Evolutionary conservation across 2,113 vertebrate genomes (phyloP), one percentile per base, ranked within the genome.

Genomic region (Rhinoptilus africanus): DNA sequence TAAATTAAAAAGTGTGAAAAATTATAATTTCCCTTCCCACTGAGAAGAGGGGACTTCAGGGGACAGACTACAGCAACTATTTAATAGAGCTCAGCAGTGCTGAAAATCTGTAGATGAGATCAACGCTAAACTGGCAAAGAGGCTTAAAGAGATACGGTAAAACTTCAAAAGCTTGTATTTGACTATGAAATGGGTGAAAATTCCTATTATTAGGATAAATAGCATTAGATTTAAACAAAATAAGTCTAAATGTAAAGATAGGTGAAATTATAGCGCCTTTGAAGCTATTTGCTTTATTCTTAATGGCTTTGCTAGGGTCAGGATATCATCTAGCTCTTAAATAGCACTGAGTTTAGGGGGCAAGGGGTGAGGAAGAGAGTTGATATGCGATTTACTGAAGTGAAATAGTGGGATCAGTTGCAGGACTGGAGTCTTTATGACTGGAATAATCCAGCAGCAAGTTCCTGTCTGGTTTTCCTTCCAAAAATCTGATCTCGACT

Each of bases 401-500:
- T 57, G 16, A 72, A 81, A 47, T 5, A 50, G 27, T 18, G 19
- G 20, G 9, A 30, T 57, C 48, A 32, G 14, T 27, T 62, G 32
- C 13, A 51, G 19, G n/a, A 59, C 26, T 63, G 43, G 20, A 56
- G 10, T 15, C n/a, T 54, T n/a, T 54, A 12, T 54, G 15, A 56
- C 47, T 60, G 0, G 1, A 57, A 35, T 47, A 76, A 4, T 72
- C 41, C 41, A 72, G 12, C 22, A 77, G 24, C 11, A 34, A 56
- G 17, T 67, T 88, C 32, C 45, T 64, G 3, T 9, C 22, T 34
- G 21, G 6, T 30, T 79, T 89, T 75, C 19, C 35, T 50, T 87
- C 19, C 12, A 0, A 0, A 72, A 30, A 39, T 21, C 18, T 72
- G 35, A 47, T 54, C 19, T 84, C 0, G 0, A 2, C 45, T 93